Conservation (phyloP, 2,888 invertebrate species). For the Drosophila subsilvestris region DNA sequence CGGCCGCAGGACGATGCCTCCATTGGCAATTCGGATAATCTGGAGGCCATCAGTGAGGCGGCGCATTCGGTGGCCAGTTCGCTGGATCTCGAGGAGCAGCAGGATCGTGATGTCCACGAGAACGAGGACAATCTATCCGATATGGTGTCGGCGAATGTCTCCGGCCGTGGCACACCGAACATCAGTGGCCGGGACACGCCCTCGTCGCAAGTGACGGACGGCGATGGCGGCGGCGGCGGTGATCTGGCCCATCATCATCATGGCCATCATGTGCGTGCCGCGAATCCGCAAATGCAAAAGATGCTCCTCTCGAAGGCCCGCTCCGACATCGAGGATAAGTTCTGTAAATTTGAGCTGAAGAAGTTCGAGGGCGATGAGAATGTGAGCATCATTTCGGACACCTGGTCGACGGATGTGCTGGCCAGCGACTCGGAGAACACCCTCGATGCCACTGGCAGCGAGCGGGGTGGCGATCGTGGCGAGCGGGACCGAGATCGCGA, state of each 20-base stretch:
- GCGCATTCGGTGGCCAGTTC: constrained; percentile 95
- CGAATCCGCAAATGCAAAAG: constrained; percentile 87
- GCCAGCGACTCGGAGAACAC: constrained; percentile 97
- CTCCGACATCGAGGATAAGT: constrained; percentile 98
- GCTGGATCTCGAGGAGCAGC: constrained; percentile 92
- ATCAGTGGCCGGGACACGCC: constrained; percentile 98
- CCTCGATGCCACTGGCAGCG: constrained; percentile 87
- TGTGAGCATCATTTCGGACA: constrained; percentile 98
- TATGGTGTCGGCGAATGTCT: constrained; percentile 98
- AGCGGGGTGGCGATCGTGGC: constrained; percentile 85
- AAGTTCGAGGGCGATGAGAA: constrained; percentile 95
- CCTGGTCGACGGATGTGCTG: constrained; percentile 99
- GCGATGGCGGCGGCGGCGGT: constrained; percentile 92
- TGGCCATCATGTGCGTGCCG: constrained; percentile 67
- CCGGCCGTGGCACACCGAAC: constrained; percentile 96
- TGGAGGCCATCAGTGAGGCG: constrained; percentile 97
- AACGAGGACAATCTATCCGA: constrained; percentile 97
- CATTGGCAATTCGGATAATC: constrained; percentile 95
- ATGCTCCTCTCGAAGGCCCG: constrained; percentile 89
- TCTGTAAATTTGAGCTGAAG: constrained; percentile 98
- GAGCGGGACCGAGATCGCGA: constrained; percentile 85
- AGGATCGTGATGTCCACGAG: constrained; percentile 83
- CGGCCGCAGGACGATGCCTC: constrained; percentile 93
- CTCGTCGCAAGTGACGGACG: constrained; percentile 95
- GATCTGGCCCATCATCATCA: constrained; percentile 83